phyloP scores from a whole-genome alignment of 1,140 invertebrate genomes.

The Pseudomyrmex concolor region DNA sequence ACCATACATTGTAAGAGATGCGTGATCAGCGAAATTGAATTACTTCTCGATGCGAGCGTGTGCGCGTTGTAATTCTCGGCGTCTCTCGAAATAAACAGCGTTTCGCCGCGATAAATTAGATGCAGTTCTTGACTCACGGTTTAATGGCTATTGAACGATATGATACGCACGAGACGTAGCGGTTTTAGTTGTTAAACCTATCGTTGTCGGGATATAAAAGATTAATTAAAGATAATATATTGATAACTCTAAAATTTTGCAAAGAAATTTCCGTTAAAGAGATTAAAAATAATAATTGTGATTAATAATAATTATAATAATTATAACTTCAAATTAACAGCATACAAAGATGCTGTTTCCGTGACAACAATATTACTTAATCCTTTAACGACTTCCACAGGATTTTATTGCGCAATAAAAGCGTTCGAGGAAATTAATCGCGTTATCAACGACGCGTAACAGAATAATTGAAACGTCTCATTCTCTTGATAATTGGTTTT shows the following conservation, averaged over 20 bases:
- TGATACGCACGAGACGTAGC: background rate
- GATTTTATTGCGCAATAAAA: no score
- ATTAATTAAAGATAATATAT: constrained; percentile 12
- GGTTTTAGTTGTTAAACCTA: background rate
- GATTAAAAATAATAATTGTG: no score
- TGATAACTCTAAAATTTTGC: background rate
- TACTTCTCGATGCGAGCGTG: background rate
- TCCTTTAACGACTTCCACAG: no score
- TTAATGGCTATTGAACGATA: constrained; percentile 40
- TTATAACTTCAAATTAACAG: no score
- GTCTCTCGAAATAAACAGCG: constrained; percentile 19
- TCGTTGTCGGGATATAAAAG: background rate
- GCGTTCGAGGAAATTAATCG: background rate
- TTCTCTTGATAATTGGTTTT: no score
- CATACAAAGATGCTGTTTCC: no score
- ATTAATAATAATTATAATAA: no score
- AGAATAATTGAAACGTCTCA: no score
- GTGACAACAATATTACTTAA: no score
- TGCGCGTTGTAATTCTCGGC: constrained; percentile 8
- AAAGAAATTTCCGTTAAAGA: background rate
- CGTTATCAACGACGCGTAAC: no score
- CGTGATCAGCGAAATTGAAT: background rate
- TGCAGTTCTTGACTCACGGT: background rate
- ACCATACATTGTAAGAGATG: background rate
- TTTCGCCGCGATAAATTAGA: background rate